Percentiles rank a stretch among this genome's conserved stretches.
Evolutionary conservation across 2,888 invertebrate genomes (phyloP).

Genomic region (Aphodius granarius): DNA sequence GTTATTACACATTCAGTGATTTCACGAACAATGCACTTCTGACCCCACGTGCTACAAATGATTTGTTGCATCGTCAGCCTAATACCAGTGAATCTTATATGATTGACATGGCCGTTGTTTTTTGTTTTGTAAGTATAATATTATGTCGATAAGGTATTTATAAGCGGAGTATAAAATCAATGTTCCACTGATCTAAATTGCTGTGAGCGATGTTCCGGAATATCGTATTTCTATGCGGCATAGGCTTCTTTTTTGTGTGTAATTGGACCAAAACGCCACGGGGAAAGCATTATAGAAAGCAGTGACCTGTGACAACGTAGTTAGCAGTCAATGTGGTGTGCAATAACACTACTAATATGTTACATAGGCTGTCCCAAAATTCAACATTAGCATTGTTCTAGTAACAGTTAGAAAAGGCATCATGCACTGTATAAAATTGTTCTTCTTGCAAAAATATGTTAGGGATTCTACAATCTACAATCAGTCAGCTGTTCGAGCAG

Average conservation of each 20-base stretch:
- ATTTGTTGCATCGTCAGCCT: too few relatives aligned
- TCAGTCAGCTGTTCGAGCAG: too few relatives aligned
- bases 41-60: neutral
- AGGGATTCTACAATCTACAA: too few relatives aligned
- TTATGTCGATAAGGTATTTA: neutral
- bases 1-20: neutral
- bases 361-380: too few relatives aligned
- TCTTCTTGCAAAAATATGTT: too few relatives aligned
- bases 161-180: neutral
- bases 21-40: neutral
- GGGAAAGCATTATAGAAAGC: neutral
- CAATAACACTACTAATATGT: neutral
- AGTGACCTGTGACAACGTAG: neutral
- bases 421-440: too few relatives aligned
- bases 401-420: too few relatives aligned
- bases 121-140: neutral
- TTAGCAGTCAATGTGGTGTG: neutral
- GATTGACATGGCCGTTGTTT: too few relatives aligned
- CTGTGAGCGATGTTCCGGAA: neutral
- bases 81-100: neutral
- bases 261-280: neutral
- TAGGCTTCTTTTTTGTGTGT: neutral
- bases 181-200: neutral
- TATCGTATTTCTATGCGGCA: neutral
- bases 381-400: too few relatives aligned